A percentile compares a stretch with the other conserved stretches of the same genome.
Conservation (phyloP, 2,113 vertebrate species). For the Spizaetus ornatus region DNA sequence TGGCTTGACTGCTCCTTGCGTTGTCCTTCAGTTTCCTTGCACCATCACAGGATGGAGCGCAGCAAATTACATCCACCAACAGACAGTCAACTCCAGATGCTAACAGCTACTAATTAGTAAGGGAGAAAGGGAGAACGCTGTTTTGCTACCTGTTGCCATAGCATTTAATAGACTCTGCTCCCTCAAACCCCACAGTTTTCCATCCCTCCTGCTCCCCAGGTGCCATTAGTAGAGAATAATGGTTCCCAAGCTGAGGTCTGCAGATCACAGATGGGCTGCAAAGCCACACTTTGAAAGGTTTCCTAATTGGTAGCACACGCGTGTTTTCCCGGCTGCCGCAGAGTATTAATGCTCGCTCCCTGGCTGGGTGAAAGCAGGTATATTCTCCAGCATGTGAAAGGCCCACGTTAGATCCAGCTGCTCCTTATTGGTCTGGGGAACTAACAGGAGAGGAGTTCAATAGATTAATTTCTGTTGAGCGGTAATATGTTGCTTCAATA, state of each 20-base stretch:
- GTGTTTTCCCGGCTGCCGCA: background rate
- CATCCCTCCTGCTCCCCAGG: background rate
- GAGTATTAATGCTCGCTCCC: background rate
- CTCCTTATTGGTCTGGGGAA: background rate
- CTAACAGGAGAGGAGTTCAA: background rate
- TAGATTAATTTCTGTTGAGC: background rate
- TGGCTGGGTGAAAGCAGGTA: background rate
- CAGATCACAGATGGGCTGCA: slow-evolving; percentile 21
- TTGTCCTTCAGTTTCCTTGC: background rate
- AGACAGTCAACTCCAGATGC: slow-evolving; percentile 10
- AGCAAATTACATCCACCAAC: background rate
- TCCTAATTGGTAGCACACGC: slow-evolving; percentile 14
- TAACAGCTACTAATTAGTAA: slow-evolving; percentile 43
- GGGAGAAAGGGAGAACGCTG: background rate
- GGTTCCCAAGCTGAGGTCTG: slow-evolving; percentile 9
- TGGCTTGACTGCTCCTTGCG: background rate
- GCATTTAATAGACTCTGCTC: slow-evolving; percentile 32
- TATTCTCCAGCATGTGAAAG: background rate
- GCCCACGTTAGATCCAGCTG: background rate
- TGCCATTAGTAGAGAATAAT: slow-evolving; percentile 43
- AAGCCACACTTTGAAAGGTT: slow-evolving; percentile 35
- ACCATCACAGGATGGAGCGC: background rate
- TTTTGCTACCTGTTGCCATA: slow-evolving; percentile 52
- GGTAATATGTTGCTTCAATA: background rate
- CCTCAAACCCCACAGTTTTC: background rate